Evolutionary conservation across 2,888 invertebrate genomes (phyloP), one percentile per base, ranked within the genome.

Genomic region (Apeira syringaria): DNA sequence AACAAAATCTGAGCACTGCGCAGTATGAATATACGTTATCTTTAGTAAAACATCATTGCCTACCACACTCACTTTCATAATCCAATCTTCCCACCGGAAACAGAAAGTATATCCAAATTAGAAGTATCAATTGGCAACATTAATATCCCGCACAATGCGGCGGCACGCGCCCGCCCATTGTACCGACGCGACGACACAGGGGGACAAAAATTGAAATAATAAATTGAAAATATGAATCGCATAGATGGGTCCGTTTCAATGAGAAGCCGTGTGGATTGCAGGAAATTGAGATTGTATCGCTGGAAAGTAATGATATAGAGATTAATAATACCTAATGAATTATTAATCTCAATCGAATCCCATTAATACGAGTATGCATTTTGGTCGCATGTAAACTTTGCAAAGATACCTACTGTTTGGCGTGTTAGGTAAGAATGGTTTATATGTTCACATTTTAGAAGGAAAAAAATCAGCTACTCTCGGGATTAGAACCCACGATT

Each of bases 151-250:
- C 47, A 75, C 74, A 75, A 77, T 64, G 55, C 39, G 62, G 60
- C 39, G 69, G 61, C 56, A 53, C 77, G 76, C 64, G 78, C 33
- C 36, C 22, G 35, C 42, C 61, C 56, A 62, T 47, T 53, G 50
- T 41, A 47, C 45, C 46, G 56, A 53, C 54, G 50, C 52, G 36
- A 53, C 8, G 24, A 28, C 5, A 11, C 10, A 20, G 10, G 27
- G 37, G 45, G 39, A 35, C 30, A 8, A 11, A 32, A 34, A 30
- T 45, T 20, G 34, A 48, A 41, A 41, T 58, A 65, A 74, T 64
- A 57, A 62, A 66, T 53, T 56, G 67, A 66, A 69, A 76, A 79
- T 78, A 70, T 65, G 66, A 73, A 72, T 69, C 68, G 64, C 69
- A 78, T 79, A 74, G 68, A 68, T 67, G 59, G 11, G 2, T 27